phyloP scores from a whole-genome alignment of 2,797 vertebrate genomes.

The Distichodus sexfasciatus region DNA sequence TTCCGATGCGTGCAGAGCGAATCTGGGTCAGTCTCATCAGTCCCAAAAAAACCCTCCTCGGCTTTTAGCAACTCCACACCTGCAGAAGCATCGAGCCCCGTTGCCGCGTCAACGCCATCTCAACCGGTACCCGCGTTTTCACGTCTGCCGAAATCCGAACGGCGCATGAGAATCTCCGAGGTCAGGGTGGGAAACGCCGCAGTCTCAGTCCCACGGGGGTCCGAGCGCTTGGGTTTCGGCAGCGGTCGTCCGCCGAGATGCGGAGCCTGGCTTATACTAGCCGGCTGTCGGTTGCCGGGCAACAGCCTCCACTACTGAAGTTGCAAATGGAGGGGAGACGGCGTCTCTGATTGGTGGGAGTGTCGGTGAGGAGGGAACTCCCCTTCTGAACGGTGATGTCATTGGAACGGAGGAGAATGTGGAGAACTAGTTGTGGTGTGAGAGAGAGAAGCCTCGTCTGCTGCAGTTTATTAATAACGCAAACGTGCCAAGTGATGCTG shows the following conservation, averaged over 20 bases:
- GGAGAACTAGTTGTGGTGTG: constrained; percentile 13
- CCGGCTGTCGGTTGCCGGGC: constrained; percentile 76
- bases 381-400: constrained; percentile 57
- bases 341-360: constrained; percentile 60
- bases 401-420: constrained; percentile 45
- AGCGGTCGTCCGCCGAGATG: constrained; percentile 63
- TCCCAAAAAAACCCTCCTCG: too few relatives aligned
- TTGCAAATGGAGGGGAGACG: constrained; percentile 73
- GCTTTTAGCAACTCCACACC: not conserved
- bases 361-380: constrained; percentile 56
- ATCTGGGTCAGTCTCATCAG: constrained; percentile 71
- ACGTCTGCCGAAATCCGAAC: too few relatives aligned
- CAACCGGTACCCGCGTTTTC: too few relatives aligned
- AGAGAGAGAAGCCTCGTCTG: too few relatives aligned
- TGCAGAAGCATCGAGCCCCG: not conserved
- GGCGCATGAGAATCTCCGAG: not conserved
- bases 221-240: constrained; percentile 32
- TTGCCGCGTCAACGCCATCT: not conserved
- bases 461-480: too few relatives aligned
- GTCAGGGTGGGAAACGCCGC: constrained; percentile 24
- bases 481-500: too few relatives aligned
- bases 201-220: too few relatives aligned
- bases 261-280: constrained; percentile 70
- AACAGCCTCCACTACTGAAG: constrained; percentile 81
- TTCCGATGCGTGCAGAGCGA: constrained; percentile 46